Evolutionary conservation across 2,797 vertebrate species (phyloP), one percentile per base, ranked within the genome.

Genomic region (Picus viridis): DNA sequence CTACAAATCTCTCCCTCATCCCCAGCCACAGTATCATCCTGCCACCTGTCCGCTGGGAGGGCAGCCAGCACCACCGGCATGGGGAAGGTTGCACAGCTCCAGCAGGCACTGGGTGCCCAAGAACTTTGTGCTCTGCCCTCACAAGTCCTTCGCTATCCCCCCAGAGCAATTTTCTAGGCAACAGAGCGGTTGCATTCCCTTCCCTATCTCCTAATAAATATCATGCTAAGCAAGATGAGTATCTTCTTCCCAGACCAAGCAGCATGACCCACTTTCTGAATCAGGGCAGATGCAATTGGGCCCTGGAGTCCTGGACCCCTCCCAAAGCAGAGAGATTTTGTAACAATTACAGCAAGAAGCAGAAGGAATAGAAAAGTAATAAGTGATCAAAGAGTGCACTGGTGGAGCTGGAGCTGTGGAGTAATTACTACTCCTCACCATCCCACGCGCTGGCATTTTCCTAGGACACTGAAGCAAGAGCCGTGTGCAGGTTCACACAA

Each of bases 201-300:
- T 82, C 90, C 88, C 91, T 97, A 96, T 97, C 95, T 96, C 92
- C 93, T 93, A 95, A 97, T 97, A 97, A 97, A 97, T 95, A 96
- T 95, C 95, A 96, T 63, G 89, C 96, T 95, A 94, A 91, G 88
- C 89, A 76, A 96, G 96, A 97, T 97, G 83, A 87, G 79, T 97
- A 97, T 97, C 96, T 96, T 79, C 94, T 96, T 97, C 96, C 96
- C 95, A 97, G 95, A 94, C 94, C 93, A 94, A 96, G 94, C 92
- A 82, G 95, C 97, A 89, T 98, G 97, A 98, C 98, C 97, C 96
- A 97, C 88, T 98, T 98, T 97, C 95, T 96, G 97, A 97, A 97
- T 94, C 96, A 95, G 95, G 95, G 91, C 95, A 96, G 88, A 95
- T 96, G 96, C 96, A 96, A 95, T 61, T 45, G 86, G 96, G 96